Conservation (phyloP, 2,888 invertebrate species). For the Metalampra italica region DNA sequence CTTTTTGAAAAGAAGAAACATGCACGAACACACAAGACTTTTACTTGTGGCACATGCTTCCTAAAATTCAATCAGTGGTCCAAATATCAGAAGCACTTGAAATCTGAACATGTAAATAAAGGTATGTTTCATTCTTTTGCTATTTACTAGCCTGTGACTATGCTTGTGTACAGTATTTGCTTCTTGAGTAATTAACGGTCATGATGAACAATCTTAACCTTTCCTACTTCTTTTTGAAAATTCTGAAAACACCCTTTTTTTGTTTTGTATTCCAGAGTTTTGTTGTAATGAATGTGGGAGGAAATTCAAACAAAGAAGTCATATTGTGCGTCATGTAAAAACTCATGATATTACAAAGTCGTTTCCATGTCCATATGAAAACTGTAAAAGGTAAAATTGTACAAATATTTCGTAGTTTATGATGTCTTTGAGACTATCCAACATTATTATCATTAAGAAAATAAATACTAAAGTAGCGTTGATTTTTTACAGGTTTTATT, state of each 20-base stretch:
- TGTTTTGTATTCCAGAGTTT: slow-evolving; percentile 44
- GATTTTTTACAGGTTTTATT: slow-evolving; percentile 62
- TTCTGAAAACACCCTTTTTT: neutral
- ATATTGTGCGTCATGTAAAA: slow-evolving; percentile 57
- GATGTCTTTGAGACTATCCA: too few species aligned
- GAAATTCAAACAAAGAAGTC: slow-evolving; percentile 49
- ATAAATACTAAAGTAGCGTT: neutral
- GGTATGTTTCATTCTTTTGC: slow-evolving; percentile 27
- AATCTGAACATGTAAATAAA: slow-evolving; percentile 43
- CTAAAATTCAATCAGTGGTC: slow-evolving; percentile 69
- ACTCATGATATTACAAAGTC: slow-evolving; percentile 36
- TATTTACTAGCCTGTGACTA: slow-evolving; percentile 9
- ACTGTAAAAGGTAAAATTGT: slow-evolving; percentile 48
- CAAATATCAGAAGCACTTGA: slow-evolving; percentile 65
- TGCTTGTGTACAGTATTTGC: neutral
- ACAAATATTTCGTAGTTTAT: neutral
- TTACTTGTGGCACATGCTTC: slow-evolving; percentile 68
- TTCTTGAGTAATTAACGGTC: too few species aligned
- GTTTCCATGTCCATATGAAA: slow-evolving; percentile 51
- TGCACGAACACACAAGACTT: slow-evolving; percentile 59
- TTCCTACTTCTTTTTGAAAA: too few species aligned
- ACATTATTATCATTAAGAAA: too few species aligned
- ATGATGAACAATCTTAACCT: too few species aligned
- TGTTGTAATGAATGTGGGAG: slow-evolving; percentile 60
- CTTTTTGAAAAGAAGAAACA: slow-evolving; percentile 71